Conservation (phyloP, 2,797 vertebrate species). For the Stomatorhinus walkeri region DNA sequence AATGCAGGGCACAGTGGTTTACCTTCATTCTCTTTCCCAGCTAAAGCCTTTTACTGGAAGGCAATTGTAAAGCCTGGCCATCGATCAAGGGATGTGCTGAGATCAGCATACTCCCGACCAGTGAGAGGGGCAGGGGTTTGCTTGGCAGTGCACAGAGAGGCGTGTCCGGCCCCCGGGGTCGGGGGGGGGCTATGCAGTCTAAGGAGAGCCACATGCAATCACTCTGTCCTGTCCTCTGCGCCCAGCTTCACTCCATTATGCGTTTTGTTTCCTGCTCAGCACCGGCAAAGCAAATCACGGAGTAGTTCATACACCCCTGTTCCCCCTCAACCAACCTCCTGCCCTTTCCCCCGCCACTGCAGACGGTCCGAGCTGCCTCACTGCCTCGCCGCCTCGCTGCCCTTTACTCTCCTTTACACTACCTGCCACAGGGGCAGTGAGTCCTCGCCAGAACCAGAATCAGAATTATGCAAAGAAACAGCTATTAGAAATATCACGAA, state of each 20-base stretch:
- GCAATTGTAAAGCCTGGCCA: slow-evolving; percentile 46
- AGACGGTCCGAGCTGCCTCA: background rate
- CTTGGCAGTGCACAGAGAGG: slow-evolving; percentile 46
- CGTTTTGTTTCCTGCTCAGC: background rate
- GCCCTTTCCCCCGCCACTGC: background rate
- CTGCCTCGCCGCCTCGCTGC: background rate
- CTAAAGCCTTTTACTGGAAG: slow-evolving; percentile 64
- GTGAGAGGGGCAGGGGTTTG: slow-evolving; percentile 52
- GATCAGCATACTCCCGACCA: slow-evolving; percentile 53
- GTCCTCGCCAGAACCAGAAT: background rate
- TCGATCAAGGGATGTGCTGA: slow-evolving; percentile 59
- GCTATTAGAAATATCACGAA: background rate
- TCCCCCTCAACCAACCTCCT: background rate
- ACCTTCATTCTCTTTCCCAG: slow-evolving; percentile 39
- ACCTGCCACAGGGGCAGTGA: background rate
- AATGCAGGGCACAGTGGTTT: background rate
- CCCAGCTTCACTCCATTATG: background rate
- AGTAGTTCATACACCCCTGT: background rate
- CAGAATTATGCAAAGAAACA: background rate
- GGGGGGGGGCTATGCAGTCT: background rate
- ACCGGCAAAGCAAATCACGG: background rate
- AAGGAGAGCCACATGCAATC: background rate
- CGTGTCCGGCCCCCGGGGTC: background rate
- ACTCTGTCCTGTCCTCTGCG: background rate
- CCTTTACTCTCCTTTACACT: background rate